Conservation (phyloP, 2,113 vertebrate genomes). For the Porphyrio hochstetteri region DNA sequence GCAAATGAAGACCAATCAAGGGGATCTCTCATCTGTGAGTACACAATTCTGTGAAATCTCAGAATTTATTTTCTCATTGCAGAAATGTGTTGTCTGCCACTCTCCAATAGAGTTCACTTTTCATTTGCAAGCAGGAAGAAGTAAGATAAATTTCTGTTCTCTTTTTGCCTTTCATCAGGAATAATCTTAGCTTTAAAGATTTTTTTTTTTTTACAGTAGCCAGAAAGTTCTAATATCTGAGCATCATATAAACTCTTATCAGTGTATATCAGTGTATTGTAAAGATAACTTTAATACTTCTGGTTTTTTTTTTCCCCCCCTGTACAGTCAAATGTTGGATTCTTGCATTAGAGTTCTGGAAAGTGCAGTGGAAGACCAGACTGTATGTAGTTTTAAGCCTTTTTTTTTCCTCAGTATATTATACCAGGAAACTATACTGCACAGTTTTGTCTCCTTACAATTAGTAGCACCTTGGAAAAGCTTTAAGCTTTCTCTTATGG, state of each 20-base stretch:
- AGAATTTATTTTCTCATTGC: background rate
- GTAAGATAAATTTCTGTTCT: background rate
- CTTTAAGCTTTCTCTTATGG: background rate
- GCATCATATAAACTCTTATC: background rate
- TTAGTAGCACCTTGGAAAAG: background rate
- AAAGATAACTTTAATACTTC: background rate
- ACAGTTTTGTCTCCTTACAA: background rate
- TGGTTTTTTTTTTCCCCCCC: background rate
- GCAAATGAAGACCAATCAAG: background rate
- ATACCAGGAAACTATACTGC: background rate
- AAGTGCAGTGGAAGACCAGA: background rate
- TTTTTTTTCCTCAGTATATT: background rate
- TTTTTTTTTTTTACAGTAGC: background rate
- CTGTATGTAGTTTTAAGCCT: background rate
- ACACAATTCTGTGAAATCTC: background rate
- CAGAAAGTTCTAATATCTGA: background rate
- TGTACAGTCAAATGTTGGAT: background rate
- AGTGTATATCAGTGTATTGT: background rate
- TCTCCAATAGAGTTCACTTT: background rate
- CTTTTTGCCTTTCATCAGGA: background rate
- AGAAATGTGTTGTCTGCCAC: background rate
- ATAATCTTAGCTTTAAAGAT: background rate
- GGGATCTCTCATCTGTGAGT: background rate
- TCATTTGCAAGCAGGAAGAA: background rate
- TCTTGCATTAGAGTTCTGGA: background rate